A percentile compares a stretch with the other conserved stretches of the same genome.
Conservation (phyloP, 2,797 vertebrate species). For the Anguilla obscura region DNA sequence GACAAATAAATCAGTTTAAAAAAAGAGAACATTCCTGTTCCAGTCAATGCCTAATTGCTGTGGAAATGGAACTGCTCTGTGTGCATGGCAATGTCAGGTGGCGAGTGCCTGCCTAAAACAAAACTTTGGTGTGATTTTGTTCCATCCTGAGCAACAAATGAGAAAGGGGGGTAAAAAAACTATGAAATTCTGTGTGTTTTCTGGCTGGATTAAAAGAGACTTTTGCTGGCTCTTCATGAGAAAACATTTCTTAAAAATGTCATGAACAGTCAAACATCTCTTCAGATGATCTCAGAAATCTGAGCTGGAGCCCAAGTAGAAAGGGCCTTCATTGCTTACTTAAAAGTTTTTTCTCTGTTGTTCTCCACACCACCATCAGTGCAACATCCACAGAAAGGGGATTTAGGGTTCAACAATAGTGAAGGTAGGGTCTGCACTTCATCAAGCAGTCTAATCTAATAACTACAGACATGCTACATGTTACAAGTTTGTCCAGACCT, state of each 20-base stretch:
- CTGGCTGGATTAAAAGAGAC: neutral
- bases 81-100: neutral
- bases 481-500: neutral
- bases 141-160: neutral
- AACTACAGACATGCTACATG: neutral
- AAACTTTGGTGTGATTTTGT: neutral
- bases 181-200: neutral
- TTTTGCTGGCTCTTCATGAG: neutral
- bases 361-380: neutral
- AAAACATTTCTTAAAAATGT: neutral
- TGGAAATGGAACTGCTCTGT: neutral
- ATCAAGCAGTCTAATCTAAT: neutral
- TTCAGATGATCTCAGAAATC: neutral
- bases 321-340: neutral
- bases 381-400: neutral
- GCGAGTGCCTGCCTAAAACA: neutral
- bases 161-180: neutral
- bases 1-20: neutral
- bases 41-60: neutral
- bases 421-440: neutral
- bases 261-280: neutral
- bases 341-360: neutral
- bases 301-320: neutral
- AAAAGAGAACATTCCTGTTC: neutral
- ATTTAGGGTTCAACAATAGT: neutral